Percentiles rank a stretch among this genome's conserved stretches.
Conservation (phyloP, 2,113 vertebrate genomes). For the Takifugu flavidus region DNA sequence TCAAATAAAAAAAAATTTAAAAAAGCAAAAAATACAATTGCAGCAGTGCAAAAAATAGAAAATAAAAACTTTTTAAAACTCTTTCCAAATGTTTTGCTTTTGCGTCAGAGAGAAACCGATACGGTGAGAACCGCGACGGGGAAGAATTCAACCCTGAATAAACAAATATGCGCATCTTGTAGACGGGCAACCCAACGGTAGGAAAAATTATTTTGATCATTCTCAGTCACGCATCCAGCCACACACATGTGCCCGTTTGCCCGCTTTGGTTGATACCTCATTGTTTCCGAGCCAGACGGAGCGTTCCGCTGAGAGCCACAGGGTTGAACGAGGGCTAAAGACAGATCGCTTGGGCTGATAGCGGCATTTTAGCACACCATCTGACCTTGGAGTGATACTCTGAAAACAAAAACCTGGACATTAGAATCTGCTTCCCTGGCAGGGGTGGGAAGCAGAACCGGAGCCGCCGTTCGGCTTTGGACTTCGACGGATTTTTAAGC, state of each 20-base stretch:
- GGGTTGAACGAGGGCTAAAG: constrained; percentile 42
- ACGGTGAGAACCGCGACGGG: constrained; percentile 6
- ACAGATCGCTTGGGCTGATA: constrained; percentile 63
- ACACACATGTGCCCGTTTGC: constrained; percentile 27
- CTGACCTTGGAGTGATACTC: constrained; percentile 66
- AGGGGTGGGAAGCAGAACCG: constrained; percentile 25
- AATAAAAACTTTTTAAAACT: constrained; percentile 23
- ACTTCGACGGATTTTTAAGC: constrained; percentile 9
- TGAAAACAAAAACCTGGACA: constrained; percentile 67
- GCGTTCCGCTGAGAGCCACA: constrained; percentile 35
- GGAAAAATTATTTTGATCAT: constrained; percentile 15
- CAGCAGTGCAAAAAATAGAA: background rate
- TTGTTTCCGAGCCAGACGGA: constrained; percentile 46
- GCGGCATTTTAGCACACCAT: constrained; percentile 54
- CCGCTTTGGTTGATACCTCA: constrained; percentile 57
- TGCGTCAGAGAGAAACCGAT: constrained; percentile 13
- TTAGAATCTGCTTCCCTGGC: constrained; percentile 39
- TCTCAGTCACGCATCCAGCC: constrained; percentile 6
- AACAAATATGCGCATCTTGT: constrained; percentile 25
- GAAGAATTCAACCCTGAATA: constrained; percentile 12
- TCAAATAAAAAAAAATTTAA: too few species aligned
- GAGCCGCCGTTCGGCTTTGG: constrained; percentile 24
- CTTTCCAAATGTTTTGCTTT: background rate
- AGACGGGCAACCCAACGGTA: background rate
- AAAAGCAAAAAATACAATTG: too few species aligned